phyloP scores from a whole-genome alignment of 2,113 vertebrate species.

The Paralichthys olivaceus region DNA sequence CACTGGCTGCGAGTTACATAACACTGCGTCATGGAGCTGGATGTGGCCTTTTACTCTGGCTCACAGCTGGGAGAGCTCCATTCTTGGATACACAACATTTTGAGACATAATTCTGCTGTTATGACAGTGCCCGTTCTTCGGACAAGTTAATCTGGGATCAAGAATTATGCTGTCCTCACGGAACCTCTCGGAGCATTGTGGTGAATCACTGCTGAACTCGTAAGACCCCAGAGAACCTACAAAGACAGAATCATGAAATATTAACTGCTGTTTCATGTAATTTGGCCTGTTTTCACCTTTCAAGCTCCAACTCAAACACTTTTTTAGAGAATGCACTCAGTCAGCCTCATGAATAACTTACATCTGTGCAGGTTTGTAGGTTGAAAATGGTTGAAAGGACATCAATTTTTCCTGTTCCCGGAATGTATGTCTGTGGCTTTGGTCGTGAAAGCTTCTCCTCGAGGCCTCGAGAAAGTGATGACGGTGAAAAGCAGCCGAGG shows the following conservation, averaged over 20 bases:
- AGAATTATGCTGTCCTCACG: conserved; percentile 3
- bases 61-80: conserved; percentile 40
- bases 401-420: neutral
- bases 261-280: conserved; percentile 44
- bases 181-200: neutral
- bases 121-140: conserved; percentile 1
- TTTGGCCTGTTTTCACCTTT: conserved; percentile 47
- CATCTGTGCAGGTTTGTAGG: neutral
- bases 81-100: conserved; percentile 9
- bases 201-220: neutral
- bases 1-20: conserved; percentile 57
- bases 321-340: conserved; percentile 41
- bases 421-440: conserved; percentile 9
- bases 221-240: neutral
- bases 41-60: conserved; percentile 19
- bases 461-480: conserved; percentile 27
- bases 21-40: conserved; percentile 41
- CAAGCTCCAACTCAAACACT: conserved; percentile 45
- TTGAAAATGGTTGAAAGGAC: conserved; percentile 38
- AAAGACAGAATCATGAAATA: conserved; percentile 42
- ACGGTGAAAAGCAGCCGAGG: conserved; percentile 44
- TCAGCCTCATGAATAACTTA: conserved; percentile 54
- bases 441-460: neutral
- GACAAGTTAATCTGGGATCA: conserved; percentile 35
- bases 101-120: conserved; percentile 16